phyloP scores from a whole-genome alignment of 2,888 invertebrate genomes.

The Hirtodrosophila trivittata region DNA sequence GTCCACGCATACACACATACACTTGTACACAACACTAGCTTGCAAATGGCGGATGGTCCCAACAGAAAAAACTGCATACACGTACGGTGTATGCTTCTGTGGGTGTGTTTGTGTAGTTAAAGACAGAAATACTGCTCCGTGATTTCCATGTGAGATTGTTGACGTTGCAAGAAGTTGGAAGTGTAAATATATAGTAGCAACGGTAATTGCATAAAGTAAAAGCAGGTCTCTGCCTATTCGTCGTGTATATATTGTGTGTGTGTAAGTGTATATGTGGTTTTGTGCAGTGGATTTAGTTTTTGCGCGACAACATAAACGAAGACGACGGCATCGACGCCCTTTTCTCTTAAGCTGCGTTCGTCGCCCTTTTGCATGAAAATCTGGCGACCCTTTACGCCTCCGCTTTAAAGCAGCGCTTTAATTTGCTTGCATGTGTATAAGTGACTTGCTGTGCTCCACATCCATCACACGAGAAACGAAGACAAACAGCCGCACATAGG shows the following conservation, averaged over 20 bases:
- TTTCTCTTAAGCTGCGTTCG: constrained; percentile 62
- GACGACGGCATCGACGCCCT: constrained; percentile 68
- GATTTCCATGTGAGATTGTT: constrained; percentile 65
- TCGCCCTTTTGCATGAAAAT: constrained; percentile 51
- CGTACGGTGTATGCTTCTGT: constrained; percentile 23
- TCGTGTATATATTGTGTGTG: constrained; percentile 15
- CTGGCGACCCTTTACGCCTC: constrained; percentile 13
- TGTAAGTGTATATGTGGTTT: constrained; percentile 18
- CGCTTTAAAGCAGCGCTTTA: constrained; percentile 22
- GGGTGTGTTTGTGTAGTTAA: constrained; percentile 29
- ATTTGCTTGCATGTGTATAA: constrained; percentile 22
- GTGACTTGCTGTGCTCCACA: constrained; percentile 41
- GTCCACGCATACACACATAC: constrained; percentile 23
- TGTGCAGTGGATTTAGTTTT: constrained; percentile 57
- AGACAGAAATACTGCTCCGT: constrained; percentile 52
- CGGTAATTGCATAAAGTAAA: constrained; percentile 49
- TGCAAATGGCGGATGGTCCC: constrained; percentile 73
- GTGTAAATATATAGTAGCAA: constrained; percentile 34
- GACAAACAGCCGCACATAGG: constrained; percentile 53
- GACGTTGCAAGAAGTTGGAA: constrained; percentile 68
- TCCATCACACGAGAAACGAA: constrained; percentile 40
- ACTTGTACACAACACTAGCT: constrained; percentile 55
- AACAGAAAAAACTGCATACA: constrained; percentile 65
- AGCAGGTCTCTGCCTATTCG: constrained; percentile 10
- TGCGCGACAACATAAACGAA: constrained; percentile 18